Evolutionary conservation across 2,888 invertebrate genomes (phyloP).

Genomic region (Pristionchus entomophagus): DNA sequence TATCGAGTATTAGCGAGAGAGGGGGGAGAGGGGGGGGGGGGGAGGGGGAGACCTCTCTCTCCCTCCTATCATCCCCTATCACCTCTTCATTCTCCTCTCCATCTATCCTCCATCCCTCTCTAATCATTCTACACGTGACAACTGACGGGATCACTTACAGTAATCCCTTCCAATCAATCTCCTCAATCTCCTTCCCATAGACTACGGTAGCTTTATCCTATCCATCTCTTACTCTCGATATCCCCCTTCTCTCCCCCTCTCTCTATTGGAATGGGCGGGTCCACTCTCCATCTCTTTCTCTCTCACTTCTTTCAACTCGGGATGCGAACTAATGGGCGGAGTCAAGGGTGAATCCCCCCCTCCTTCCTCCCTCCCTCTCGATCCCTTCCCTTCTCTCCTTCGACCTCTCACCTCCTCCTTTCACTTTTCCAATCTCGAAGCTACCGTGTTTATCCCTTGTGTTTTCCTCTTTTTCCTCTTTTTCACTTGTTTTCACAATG

Average conservation of each 20-base stretch:
- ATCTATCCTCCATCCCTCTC: neutral
- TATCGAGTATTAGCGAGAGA: slow-evolving; percentile 31
- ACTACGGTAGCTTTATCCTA: slow-evolving; percentile 17
- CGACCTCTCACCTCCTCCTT: slow-evolving; percentile 38
- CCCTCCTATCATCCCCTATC: slow-evolving; percentile 17
- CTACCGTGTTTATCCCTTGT: neutral
- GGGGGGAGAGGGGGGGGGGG: no score
- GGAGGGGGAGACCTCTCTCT: neutral
- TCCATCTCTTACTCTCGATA: neutral
- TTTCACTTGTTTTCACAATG: neutral
- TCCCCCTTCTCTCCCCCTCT: neutral
- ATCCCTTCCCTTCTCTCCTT: neutral
- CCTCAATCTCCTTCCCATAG: neutral
- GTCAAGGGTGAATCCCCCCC: neutral
- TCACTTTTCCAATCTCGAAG: slow-evolving; percentile 24
- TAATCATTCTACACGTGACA: neutral
- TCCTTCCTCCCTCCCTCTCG: neutral
- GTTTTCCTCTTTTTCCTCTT: neutral
- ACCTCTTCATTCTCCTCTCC: slow-evolving; percentile 15
- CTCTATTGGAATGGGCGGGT: neutral
- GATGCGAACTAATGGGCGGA: slow-evolving; percentile 24
- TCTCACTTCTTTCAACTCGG: neutral
- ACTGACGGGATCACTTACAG: neutral
- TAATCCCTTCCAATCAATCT: neutral
- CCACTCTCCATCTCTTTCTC: neutral